Conservation (phyloP, 2,888 invertebrate species). For the Athalia circularis region DNA sequence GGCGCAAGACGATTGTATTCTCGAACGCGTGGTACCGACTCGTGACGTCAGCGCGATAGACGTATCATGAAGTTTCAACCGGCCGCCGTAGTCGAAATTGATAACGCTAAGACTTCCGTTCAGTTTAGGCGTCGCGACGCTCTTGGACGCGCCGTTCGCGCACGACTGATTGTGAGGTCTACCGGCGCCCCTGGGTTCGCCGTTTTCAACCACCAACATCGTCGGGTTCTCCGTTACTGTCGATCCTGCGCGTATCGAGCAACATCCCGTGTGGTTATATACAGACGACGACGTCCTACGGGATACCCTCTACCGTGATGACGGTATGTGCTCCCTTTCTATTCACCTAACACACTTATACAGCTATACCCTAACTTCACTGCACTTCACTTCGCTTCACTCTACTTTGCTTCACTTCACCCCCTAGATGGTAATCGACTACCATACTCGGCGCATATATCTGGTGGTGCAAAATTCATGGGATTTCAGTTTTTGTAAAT, state of each 20-base stretch:
- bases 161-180: conserved; percentile 64
- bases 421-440: conserved; percentile 59
- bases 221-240: conserved; percentile 8
- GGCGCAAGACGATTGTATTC: neutral
- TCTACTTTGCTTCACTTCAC: neutral
- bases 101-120: conserved; percentile 1
- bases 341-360: neutral
- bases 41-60: conserved; percentile 25
- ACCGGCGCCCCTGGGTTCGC: conserved; percentile 37
- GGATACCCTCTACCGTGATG: neutral
- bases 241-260: conserved; percentile 55
- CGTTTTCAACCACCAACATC: conserved; percentile 24
- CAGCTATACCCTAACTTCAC: neutral
- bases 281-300: neutral
- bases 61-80: too few relatives aligned
- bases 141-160: conserved; percentile 69
- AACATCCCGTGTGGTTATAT: neutral
- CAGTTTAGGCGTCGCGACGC: conserved; percentile 13
- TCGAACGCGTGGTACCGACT: conserved; percentile 30
- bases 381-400: neutral
- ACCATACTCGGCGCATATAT: conserved; percentile 55
- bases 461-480: too few relatives aligned
- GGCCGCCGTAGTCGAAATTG: neutral
- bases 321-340: neutral
- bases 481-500: too few relatives aligned